Evolutionary conservation across 2,888 invertebrate species (phyloP).

Genomic region (Ophioninae sp.): DNA sequence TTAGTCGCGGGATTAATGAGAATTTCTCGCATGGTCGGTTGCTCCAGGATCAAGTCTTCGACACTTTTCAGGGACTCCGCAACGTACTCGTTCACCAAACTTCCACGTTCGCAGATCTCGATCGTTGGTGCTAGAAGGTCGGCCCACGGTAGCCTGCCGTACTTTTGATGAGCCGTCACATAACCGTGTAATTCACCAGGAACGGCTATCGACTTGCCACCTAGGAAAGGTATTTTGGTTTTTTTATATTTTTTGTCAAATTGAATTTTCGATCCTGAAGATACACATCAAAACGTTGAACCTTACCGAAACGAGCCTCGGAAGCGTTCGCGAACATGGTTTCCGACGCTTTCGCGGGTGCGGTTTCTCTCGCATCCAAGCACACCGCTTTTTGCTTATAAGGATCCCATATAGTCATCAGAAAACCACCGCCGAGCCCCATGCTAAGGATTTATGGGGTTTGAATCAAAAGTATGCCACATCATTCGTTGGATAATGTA

Average conservation of each 20-base stretch:
- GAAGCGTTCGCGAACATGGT: not conserved
- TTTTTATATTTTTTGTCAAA: not conserved
- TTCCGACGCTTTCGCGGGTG: not conserved
- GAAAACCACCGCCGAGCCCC: constrained; percentile 95
- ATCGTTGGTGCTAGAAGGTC: constrained; percentile 91
- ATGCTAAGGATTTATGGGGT: constrained; percentile 82
- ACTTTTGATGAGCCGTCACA: constrained; percentile 87
- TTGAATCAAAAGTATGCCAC: not conserved
- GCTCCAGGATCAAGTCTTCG: constrained; percentile 82
- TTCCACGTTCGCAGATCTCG: constrained; percentile 87
- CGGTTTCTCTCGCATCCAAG: constrained; percentile 88
- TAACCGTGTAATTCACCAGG: constrained; percentile 95
- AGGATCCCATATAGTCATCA: constrained; percentile 90
- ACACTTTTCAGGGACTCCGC: constrained; percentile 83
- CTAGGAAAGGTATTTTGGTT: constrained; percentile 75
- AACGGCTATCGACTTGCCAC: constrained; percentile 90
- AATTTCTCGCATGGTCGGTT: constrained; percentile 84
- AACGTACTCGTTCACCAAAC: constrained; percentile 86
- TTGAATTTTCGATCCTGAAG: not conserved
- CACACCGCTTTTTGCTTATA: constrained; percentile 83
- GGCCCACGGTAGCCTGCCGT: constrained; percentile 90
- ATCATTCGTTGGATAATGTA: not conserved
- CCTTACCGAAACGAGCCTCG: constrained; percentile 5
- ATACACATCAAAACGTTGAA: not conserved
- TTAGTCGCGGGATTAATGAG: constrained; percentile 74